phyloP scores from a whole-genome alignment of 2,113 vertebrate genomes.

The Tupaia tana region DNA sequence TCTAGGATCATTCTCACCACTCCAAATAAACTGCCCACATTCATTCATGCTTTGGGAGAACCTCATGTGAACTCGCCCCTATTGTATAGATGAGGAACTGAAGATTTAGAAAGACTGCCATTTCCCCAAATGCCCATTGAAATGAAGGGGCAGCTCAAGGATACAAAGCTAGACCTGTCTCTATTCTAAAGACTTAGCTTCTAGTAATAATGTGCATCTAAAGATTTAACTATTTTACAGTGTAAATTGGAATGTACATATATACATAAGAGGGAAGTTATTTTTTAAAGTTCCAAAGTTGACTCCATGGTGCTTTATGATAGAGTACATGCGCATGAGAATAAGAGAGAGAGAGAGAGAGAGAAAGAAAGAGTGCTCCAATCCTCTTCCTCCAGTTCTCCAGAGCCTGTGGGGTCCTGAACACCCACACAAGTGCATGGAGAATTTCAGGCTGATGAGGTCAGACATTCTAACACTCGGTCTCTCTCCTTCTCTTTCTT shows the following conservation, averaged over 20 bases:
- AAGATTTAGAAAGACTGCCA: neutral
- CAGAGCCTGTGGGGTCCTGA: no score
- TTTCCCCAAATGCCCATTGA: neutral
- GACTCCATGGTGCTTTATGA: no score
- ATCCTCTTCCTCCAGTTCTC: no score
- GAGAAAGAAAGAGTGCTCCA: no score
- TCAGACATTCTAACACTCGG: no score
- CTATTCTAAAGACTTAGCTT: neutral
- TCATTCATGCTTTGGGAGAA: neutral
- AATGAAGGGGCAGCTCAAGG: neutral
- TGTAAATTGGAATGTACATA: neutral
- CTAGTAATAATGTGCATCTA: neutral
- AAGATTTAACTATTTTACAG: neutral
- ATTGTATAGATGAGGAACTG: neutral
- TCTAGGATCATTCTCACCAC: neutral
- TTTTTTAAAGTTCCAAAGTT: no score
- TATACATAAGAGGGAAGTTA: neutral
- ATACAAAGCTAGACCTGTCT: neutral
- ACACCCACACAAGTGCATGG: no score
- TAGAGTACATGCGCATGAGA: no score
- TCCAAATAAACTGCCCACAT: neutral
- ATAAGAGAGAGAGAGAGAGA: no score
- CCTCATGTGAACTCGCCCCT: neutral
- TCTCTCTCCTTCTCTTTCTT: no score
- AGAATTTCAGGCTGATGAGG: no score